Evolutionary conservation across 2,113 vertebrate species (phyloP).

Genomic region (Dryoscopus gambensis): DNA sequence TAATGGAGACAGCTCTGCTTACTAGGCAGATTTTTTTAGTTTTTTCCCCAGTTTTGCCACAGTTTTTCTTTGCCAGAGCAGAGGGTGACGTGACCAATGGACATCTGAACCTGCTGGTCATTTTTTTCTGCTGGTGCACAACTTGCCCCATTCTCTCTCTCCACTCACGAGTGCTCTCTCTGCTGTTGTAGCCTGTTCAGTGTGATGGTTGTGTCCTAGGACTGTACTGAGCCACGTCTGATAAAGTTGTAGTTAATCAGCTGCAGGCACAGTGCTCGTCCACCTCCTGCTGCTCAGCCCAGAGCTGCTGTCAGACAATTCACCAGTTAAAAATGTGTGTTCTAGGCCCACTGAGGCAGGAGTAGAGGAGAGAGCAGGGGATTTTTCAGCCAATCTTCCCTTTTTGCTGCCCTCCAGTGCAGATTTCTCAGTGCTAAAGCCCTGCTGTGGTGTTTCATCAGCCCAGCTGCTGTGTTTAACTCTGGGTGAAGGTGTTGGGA

Average conservation of each 20-base stretch:
- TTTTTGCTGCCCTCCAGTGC: constrained; percentile 4
- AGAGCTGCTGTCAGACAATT: not conserved
- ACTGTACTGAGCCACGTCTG: constrained; percentile 1
- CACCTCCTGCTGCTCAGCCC: not conserved
- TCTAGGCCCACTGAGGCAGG: not conserved
- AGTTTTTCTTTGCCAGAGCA: not conserved
- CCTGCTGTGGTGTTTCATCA: not conserved
- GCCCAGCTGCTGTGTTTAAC: not conserved
- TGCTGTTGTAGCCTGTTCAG: constrained; percentile 76
- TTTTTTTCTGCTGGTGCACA: constrained; percentile 54
- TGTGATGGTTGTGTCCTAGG: constrained; percentile 69
- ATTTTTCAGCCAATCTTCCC: not conserved
- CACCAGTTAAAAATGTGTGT: not conserved
- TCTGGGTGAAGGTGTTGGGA: not conserved
- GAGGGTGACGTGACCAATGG: not conserved
- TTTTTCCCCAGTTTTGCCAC: not conserved
- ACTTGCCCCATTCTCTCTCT: not conserved
- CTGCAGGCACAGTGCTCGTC: not conserved
- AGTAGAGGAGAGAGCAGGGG: not conserved
- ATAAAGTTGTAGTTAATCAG: constrained; percentile 40
- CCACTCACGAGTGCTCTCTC: constrained; percentile 50
- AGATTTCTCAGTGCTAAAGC: not conserved
- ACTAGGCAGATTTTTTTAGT: not conserved
- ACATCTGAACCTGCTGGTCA: not conserved
- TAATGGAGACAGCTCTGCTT: not conserved